Evolutionary conservation across 2,797 vertebrate species (phyloP).

Genomic region (Zalophus californianus): DNA sequence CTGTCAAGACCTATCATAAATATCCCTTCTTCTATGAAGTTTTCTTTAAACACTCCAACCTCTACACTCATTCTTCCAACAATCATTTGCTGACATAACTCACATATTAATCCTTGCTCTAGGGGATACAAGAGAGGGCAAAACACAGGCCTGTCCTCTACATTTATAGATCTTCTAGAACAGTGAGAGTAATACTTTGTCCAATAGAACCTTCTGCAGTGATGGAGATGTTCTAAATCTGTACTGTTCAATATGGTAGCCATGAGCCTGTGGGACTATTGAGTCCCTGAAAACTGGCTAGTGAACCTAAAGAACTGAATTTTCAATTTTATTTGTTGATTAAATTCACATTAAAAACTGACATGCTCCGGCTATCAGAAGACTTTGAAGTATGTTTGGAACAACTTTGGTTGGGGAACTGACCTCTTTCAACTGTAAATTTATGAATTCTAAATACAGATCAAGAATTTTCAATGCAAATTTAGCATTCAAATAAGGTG

Average conservation of each 20-base stretch:
- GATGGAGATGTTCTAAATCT: neutral
- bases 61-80: neutral
- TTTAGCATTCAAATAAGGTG: neutral
- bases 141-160: neutral
- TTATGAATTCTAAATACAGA: neutral
- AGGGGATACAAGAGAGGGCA: neutral
- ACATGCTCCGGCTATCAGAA: neutral
- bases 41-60: neutral
- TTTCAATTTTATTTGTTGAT: neutral
- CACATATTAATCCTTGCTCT: neutral
- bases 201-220: neutral
- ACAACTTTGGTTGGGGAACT: neutral
- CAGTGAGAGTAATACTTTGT: rapidly evolving
- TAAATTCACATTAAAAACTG: neutral
- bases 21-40: neutral
- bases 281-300: neutral
- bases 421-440: neutral
- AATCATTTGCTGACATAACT: neutral
- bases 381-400: neutral
- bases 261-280: rapidly evolving
- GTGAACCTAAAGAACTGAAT: neutral
- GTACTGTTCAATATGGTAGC: neutral
- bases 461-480: neutral
- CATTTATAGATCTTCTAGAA: neutral
- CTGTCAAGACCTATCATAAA: neutral